Evolutionary conservation across 2,113 vertebrate species (phyloP).

Genomic region (Corythoichthys haematopterus): DNA sequence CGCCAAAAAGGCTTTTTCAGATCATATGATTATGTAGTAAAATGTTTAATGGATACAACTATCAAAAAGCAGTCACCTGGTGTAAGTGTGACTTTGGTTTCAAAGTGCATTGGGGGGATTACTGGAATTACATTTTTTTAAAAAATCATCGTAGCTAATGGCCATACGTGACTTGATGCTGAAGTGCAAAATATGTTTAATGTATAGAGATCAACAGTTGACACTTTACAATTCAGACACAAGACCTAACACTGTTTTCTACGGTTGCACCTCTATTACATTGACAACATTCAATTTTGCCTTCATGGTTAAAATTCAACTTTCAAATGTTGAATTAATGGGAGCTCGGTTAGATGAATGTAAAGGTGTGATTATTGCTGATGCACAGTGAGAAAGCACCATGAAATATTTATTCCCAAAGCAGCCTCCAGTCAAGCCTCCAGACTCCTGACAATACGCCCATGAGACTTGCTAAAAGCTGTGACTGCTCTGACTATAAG

Average conservation of each 20-base stretch:
- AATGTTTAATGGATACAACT: constrained; percentile 2
- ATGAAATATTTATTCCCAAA: constrained; percentile 49
- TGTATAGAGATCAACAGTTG: neutral
- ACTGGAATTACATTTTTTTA: neutral
- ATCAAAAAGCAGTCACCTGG: constrained; percentile 3
- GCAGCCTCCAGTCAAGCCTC: constrained; percentile 52
- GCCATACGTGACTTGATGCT: neutral
- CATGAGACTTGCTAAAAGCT: constrained; percentile 27
- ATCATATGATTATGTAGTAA: neutral
- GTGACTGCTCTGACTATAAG: constrained; percentile 22
- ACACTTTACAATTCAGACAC: neutral
- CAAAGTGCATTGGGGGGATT: neutral
- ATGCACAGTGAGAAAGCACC: constrained; percentile 32
- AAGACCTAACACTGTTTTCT: neutral
- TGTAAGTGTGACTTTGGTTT: neutral
- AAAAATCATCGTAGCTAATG: neutral
- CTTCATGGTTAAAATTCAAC: neutral
- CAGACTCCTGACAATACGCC: constrained; percentile 33
- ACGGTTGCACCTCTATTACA: neutral
- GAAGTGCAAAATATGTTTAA: neutral
- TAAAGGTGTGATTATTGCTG: constrained; percentile 45
- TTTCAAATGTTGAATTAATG: constrained; percentile 14
- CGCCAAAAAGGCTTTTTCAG: neutral
- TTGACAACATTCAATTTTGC: constrained; percentile 4
- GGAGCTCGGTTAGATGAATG: constrained; percentile 32